A percentile compares a stretch with the other conserved stretches of the same genome.
phyloP scores from a whole-genome alignment of 2,113 vertebrate species.

The Odocoileus virginianus region DNA sequence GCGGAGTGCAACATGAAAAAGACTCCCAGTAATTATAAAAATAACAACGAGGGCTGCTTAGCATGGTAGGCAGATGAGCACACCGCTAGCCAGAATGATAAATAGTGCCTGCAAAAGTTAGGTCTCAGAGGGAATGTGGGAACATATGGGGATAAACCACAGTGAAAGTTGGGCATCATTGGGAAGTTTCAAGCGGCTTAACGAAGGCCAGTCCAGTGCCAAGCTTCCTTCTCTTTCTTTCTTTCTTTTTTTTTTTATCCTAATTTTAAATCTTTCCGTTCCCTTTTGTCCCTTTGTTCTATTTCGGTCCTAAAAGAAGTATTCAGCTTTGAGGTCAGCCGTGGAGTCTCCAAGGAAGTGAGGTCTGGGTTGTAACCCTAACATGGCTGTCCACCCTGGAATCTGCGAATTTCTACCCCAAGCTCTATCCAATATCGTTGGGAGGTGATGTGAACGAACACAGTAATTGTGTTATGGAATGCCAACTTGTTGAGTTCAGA shows the following conservation, averaged over 20 bases:
- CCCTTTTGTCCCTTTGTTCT: conserved; percentile 54
- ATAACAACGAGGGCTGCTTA: conserved; percentile 50
- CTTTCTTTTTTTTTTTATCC: not conserved
- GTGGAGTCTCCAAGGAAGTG: not conserved
- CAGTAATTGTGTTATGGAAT: not conserved
- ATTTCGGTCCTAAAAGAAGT: conserved; percentile 60
- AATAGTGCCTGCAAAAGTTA: conserved; percentile 49
- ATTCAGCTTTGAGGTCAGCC: conserved; percentile 47
- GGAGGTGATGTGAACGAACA: not conserved
- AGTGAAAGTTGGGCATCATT: not conserved
- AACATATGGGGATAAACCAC: conserved; percentile 43
- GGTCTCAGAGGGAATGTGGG: conserved; percentile 39
- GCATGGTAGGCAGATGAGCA: conserved; percentile 54
- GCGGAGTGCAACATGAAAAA: conserved; percentile 29
- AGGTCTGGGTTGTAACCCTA: conserved; percentile 11
- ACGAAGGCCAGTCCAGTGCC: not conserved
- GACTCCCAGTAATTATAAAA: conserved; percentile 63
- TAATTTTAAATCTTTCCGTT: conserved; percentile 58
- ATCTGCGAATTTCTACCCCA: not conserved
- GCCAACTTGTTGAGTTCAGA: not conserved
- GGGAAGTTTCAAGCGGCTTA: not conserved
- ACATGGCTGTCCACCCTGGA: not conserved
- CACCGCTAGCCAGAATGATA: conserved; percentile 37
- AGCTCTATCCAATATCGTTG: not conserved
- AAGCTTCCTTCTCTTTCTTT: not conserved